phyloP scores from a whole-genome alignment of 2,888 invertebrate genomes.

The Celastrina argiolus region DNA sequence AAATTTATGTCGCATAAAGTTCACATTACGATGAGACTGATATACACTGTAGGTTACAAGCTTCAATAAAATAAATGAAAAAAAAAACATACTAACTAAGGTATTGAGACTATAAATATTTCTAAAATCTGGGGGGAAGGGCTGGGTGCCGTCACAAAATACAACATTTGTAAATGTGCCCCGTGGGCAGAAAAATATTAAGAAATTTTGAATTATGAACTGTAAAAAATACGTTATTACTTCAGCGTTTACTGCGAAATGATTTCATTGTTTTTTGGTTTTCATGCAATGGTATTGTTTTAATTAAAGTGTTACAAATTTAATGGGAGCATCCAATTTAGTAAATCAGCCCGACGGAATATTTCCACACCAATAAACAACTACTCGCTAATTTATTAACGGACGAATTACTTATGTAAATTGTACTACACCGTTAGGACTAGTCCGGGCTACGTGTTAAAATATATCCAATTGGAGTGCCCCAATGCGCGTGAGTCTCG shows the following conservation, averaged over 20 bases:
- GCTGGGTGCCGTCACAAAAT: too few species aligned
- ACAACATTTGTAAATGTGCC: too few species aligned
- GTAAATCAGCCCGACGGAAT: background rate
- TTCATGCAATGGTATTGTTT: background rate
- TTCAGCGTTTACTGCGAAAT: background rate
- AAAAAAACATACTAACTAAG: too few species aligned
- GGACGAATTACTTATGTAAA: slow-evolving; percentile 24
- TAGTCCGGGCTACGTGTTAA: background rate
- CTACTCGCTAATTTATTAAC: slow-evolving; percentile 1
- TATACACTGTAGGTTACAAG: too few species aligned
- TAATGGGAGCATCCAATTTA: slow-evolving; percentile 5
- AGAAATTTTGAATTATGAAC: too few species aligned
- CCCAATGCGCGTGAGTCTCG: background rate
- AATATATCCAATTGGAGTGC: background rate
- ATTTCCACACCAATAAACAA: background rate
- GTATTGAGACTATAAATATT: too few species aligned
- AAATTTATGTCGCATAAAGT: too few species aligned
- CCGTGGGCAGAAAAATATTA: too few species aligned
- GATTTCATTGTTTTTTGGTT: background rate
- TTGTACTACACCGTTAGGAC: slow-evolving; percentile 33
- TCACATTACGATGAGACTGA: too few species aligned
- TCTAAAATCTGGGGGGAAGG: too few species aligned
- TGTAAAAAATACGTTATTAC: background rate
- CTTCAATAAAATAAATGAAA: too few species aligned
- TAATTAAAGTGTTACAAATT: background rate